phyloP scores from a whole-genome alignment of 2,797 vertebrate genomes.

The Hyperoplus immaculatus region DNA sequence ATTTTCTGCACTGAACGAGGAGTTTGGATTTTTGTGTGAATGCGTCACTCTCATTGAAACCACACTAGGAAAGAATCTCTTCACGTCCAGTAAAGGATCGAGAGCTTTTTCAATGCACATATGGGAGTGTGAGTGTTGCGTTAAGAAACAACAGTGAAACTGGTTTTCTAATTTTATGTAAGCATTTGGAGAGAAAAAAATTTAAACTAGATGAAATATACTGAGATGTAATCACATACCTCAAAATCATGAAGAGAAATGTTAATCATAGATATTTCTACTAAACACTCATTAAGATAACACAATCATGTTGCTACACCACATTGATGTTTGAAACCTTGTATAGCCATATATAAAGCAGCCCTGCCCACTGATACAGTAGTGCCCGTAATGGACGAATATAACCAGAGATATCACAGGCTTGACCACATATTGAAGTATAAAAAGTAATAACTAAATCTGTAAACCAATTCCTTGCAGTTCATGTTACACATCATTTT shows the following conservation, averaged over 20 bases:
- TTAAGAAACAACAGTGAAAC: not conserved
- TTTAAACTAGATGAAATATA: not conserved
- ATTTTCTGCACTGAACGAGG: not conserved
- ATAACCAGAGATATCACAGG: not conserved
- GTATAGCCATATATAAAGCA: not conserved
- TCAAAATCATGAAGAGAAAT: not conserved
- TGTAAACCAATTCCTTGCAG: conserved; percentile 25
- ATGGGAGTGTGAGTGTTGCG: not conserved
- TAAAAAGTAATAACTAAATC: conserved; percentile 31
- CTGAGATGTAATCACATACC: not conserved
- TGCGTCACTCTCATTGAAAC: not conserved
- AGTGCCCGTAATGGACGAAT: not conserved
- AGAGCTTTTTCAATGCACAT: not conserved
- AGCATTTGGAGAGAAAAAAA: not conserved
- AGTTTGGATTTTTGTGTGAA: too few relatives aligned
- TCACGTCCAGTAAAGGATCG: not conserved
- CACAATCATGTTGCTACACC: not conserved
- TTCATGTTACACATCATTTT: conserved; percentile 25
- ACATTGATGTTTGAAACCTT: not conserved
- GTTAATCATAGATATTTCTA: not conserved
- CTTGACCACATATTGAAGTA: not conserved
- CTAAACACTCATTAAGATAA: not conserved
- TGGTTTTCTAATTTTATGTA: not conserved
- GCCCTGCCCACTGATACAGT: not conserved
- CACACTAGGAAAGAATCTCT: not conserved